Evolutionary conservation across 1,140 invertebrate species (phyloP).

Genomic region (Caenorhabditis elegans): WBcel235 BX284603.4:4799501-4800000

Average conservation of each 20-base stretch:
- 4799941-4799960: not conserved
- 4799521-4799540: no score
- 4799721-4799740: conserved; percentile 51
- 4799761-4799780: conserved; percentile 57
- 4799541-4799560: conserved; percentile 42
- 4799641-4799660: conserved; percentile 50
- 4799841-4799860: not conserved
- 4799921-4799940: conserved; percentile 34
- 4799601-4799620: conserved; percentile 67
- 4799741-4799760: conserved; percentile 61
- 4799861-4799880: not conserved
- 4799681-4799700: conserved; percentile 55
- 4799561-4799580: conserved; percentile 60
- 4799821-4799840: no score
- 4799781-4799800: conserved; percentile 43
- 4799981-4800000: not conserved
- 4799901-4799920: conserved; percentile 22
- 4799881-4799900: conserved; percentile 32
- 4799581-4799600: conserved; percentile 61
- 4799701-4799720: conserved; percentile 58
- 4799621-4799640: conserved; percentile 61
- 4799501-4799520: no score
- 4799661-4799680: conserved; percentile 63
- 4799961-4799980: no score
- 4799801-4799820: not conserved